These are phyloP conservation scores for Saccostrea echinata DNA, from an alignment of 1,140 invertebrate genomes.

Conservation along the genomic window DNA sequence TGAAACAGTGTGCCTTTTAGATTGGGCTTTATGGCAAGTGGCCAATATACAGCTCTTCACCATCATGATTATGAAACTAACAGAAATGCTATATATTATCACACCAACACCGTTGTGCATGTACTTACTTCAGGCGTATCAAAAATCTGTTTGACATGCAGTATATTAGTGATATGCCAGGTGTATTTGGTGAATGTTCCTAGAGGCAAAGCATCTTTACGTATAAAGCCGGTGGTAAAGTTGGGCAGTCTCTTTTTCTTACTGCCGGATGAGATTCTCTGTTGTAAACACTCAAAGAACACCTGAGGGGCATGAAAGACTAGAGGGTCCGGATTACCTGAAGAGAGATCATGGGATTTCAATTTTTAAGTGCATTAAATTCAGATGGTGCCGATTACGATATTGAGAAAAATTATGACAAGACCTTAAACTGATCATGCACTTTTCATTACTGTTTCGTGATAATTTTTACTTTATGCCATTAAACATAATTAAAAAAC, in stretches of 20 bases:
- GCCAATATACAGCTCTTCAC: too few relatives aligned
- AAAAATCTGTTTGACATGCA: constrained; percentile 89
- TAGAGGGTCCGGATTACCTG: constrained; percentile 84
- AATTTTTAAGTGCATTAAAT: too few relatives aligned
- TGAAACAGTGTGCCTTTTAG: too few relatives aligned
- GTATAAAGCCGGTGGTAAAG: constrained; percentile 82
- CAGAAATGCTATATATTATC: too few relatives aligned
- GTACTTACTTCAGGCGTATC: constrained; percentile 85
- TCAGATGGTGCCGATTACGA: too few relatives aligned
- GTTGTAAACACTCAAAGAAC: constrained; percentile 87
- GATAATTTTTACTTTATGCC: too few relatives aligned
- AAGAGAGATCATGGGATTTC: constrained; percentile 12
- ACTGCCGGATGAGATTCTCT: constrained; percentile 85
- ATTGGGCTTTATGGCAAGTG: too few relatives aligned
- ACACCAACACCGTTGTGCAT: not conserved
- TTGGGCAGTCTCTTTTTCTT: constrained; percentile 87
- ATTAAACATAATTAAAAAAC: too few relatives aligned
- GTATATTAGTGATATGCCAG: constrained; percentile 88
- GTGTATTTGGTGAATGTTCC: constrained; percentile 88
- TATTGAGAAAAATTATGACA: too few relatives aligned
- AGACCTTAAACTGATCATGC: too few relatives aligned
- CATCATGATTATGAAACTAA: too few relatives aligned
- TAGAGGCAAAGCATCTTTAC: constrained; percentile 85
- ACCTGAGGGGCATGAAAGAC: constrained; percentile 87
- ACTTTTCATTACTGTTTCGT: too few relatives aligned